Conservation (phyloP, 2,113 vertebrate species). For the Cephalopterus ornatus region DNA sequence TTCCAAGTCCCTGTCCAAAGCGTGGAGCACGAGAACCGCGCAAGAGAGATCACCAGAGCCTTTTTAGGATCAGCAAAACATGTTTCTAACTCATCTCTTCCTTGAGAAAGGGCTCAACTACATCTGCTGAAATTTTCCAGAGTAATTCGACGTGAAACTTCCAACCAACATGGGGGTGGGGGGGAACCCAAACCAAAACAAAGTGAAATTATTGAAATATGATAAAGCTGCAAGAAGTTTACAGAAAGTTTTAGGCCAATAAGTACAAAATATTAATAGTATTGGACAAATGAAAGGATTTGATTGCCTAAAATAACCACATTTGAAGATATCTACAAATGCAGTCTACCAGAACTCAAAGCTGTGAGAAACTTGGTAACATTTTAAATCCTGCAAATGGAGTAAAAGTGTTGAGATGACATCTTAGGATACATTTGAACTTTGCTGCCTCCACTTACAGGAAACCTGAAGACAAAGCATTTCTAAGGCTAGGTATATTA, state of each 20-base stretch:
- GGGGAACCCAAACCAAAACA: background rate
- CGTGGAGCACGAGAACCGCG: background rate
- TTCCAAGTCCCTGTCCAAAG: background rate
- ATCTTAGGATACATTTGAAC: background rate
- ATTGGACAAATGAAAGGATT: background rate
- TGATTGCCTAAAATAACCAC: background rate
- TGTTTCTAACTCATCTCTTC: background rate
- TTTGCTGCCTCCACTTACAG: background rate
- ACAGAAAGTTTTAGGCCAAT: background rate
- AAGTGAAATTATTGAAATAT: background rate
- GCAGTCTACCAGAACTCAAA: background rate
- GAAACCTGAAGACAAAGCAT: background rate
- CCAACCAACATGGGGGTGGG: background rate
- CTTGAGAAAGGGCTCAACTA: conserved; percentile 7
- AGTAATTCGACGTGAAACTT: conserved; percentile 1
- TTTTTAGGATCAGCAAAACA: background rate
- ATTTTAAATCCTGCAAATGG: background rate
- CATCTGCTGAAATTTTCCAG: background rate
- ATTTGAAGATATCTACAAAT: background rate
- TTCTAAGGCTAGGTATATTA: background rate
- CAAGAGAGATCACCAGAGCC: background rate
- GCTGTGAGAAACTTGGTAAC: background rate
- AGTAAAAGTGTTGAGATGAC: background rate
- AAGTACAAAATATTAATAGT: background rate
- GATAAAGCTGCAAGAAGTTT: background rate